These are phyloP conservation scores for Hafferia zeledoni DNA, from an alignment of 2,797 vertebrate genomes.

Conservation along the genomic window DNA sequence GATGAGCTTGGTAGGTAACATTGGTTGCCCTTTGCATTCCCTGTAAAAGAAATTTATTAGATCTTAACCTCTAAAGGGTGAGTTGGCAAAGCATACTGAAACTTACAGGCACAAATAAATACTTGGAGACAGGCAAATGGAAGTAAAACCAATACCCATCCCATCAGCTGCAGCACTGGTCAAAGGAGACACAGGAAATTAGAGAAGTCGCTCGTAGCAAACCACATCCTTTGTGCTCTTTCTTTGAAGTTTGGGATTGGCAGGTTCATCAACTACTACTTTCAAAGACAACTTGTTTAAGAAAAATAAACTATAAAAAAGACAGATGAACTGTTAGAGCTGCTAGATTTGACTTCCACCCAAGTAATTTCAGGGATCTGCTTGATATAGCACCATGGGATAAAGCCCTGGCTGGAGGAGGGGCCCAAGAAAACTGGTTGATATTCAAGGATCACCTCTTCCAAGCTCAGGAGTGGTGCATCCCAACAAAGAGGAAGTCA, in stretches of 20 bases:
- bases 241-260: neutral
- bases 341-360: neutral
- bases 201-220: neutral
- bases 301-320: neutral
- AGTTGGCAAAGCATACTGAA: neutral
- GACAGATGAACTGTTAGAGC: neutral
- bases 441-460: neutral
- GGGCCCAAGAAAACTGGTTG: neutral
- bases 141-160: neutral
- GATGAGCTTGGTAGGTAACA: constrained; percentile 97
- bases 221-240: neutral
- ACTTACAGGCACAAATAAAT: neutral
- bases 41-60: constrained; percentile 67
- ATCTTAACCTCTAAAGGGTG: neutral
- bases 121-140: neutral
- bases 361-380: neutral
- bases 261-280: neutral
- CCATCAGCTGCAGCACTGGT: neutral
- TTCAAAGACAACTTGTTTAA: neutral
- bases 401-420: neutral
- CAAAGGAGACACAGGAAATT: neutral
- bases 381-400: neutral
- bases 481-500: neutral
- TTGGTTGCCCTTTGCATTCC: constrained; percentile 97
- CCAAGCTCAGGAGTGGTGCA: neutral